Evolutionary conservation across 2,888 invertebrate species (phyloP), one percentile per base, ranked within the genome.

Genomic region (Tetrapedia diversipes): DNA sequence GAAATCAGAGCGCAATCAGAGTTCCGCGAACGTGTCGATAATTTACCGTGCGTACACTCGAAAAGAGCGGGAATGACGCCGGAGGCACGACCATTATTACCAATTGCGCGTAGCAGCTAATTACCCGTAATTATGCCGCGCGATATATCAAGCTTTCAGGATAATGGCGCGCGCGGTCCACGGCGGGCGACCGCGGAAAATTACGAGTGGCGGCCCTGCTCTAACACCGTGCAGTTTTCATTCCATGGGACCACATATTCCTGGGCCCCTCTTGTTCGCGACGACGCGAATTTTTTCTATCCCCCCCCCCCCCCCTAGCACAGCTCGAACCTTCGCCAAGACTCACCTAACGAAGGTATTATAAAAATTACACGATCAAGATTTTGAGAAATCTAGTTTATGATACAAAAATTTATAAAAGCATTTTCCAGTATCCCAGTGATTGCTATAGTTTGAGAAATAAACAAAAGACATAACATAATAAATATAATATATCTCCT

Each of bases 51-150:
- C 19, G 47, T 45, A 60, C 66, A 60, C 70, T 56, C 51, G 64
- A 54, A 74, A 68, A 64, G 51, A 47, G 57, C 11, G n/a, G 29
- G 57, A 45, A 54, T 41, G 63, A 60, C 71, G 57, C 16, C 8
- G 49, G n/a, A n/a, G 16, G 79, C 77, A 67, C 63, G 70, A 70
- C 81, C 81, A 82, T 87, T 83, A 87, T 86, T 87, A 88, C 82
- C 84, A 87, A 87, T 87, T 87, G 85, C 81, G 82, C 82, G 85
- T 83, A 84, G 82, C 83, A 77, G 82, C 81, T 88, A 88, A 88
- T 88, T 88, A 84, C 80, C 80, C 77, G 82, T 86, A 87, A 88
- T 87, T 86, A 86, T 78, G 70, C 73, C 68, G 37, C 72, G 80
- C 81, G 81, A 87, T 87, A 85, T 83, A 87, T 87, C 87, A 87